Evolutionary conservation across 2,888 invertebrate species (phyloP).

Genomic region (Theodoxus fluviatilis): DNA sequence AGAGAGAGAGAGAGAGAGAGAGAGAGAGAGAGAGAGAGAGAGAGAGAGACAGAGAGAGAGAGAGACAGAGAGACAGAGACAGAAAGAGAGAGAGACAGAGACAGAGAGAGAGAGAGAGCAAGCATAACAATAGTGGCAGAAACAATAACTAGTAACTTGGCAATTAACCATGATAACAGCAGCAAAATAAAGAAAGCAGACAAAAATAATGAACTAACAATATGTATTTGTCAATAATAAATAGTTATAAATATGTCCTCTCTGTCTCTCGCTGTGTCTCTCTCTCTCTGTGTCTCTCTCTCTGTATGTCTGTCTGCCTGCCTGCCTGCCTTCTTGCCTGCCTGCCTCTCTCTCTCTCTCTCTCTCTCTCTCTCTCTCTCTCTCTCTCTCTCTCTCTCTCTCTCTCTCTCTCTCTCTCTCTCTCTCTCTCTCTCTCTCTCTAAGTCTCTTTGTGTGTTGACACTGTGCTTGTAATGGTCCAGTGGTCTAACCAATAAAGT

Average conservation of each 20-base stretch:
- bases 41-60: too few species aligned
- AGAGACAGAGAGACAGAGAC: background rate
- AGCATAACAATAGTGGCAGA: too few species aligned
- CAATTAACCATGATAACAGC: background rate
- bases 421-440: background rate
- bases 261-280: background rate
- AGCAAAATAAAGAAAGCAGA: background rate
- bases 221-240: too few species aligned
- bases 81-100: background rate
- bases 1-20: too few species aligned
- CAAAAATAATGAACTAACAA: background rate
- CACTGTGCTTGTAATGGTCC: too few species aligned
- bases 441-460: too few species aligned
- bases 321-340: conserved; percentile 20
- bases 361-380: conserved; percentile 14
- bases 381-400: conserved; percentile 20
- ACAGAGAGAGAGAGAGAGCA: conserved; percentile 19
- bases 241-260: background rate
- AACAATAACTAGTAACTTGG: too few species aligned
- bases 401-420: conserved; percentile 11
- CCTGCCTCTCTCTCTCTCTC: conserved; percentile 18
- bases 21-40: too few species aligned
- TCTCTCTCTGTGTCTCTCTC: conserved; percentile 23
- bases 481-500: too few species aligned
- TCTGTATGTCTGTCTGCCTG: conserved; percentile 24